These are phyloP conservation scores for Encarsia formosa DNA, from an alignment of 2,888 invertebrate species.

Conservation along the genomic window DNA sequence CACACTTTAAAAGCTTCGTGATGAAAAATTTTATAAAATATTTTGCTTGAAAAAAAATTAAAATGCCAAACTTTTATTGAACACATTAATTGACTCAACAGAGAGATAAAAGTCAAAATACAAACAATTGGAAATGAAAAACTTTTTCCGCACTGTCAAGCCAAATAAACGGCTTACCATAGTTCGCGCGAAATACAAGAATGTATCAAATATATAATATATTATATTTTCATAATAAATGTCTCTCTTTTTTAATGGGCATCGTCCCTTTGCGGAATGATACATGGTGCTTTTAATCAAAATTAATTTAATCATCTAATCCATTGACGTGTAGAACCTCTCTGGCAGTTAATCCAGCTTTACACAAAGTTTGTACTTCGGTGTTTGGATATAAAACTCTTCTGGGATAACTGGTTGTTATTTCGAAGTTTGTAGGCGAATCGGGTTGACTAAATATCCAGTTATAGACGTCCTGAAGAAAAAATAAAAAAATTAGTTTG, in stretches of 20 bases:
- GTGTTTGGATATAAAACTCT: constrained; percentile 64
- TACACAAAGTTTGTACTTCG: constrained; percentile 60
- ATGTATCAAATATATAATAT: constrained; percentile 43
- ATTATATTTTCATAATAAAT: constrained; percentile 27
- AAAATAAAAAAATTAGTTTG: not conserved
- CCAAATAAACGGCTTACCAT: constrained; percentile 6
- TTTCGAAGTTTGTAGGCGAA: constrained; percentile 62
- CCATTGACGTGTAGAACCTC: constrained; percentile 94
- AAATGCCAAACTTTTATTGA: constrained; percentile 20
- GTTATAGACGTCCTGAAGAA: constrained; percentile 81
- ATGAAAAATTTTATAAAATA: not conserved
- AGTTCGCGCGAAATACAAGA: constrained; percentile 40
- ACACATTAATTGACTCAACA: constrained; percentile 23
- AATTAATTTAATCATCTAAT: constrained; percentile 63
- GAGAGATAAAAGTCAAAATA: constrained; percentile 7
- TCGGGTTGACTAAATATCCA: constrained; percentile 94
- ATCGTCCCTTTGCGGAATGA: constrained; percentile 32
- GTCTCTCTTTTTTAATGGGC: constrained; percentile 27
- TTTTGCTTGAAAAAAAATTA: constrained; percentile 3
- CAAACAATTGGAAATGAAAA: constrained; percentile 22
- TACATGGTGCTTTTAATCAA: constrained; percentile 24
- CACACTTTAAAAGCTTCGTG: not conserved
- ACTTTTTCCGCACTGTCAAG: constrained; percentile 11
- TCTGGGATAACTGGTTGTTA: constrained; percentile 93
- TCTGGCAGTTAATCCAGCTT: constrained; percentile 80